A percentile compares a stretch with the other conserved stretches of the same genome.
These are phyloP conservation scores for Drepanosiphum platanoidis DNA, from an alignment of 2,888 invertebrate genomes.

Conservation along the genomic window DNA sequence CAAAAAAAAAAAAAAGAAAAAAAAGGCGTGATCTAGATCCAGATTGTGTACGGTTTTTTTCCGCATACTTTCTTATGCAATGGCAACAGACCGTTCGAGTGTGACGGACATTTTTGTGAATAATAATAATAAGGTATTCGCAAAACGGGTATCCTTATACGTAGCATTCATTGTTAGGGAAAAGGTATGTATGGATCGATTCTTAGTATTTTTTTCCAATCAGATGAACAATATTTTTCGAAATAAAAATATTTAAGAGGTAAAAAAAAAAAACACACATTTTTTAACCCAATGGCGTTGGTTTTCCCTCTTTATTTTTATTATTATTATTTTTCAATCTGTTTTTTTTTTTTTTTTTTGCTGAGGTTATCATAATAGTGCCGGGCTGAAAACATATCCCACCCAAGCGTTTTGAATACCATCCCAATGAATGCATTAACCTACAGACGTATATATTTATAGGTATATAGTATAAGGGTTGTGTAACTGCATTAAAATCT, in stretches of 20 bases:
- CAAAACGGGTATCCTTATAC: constrained; percentile 44
- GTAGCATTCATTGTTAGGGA: constrained; percentile 44
- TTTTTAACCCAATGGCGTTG: constrained; percentile 29
- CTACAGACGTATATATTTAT: background rate
- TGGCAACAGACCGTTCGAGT: constrained; percentile 57
- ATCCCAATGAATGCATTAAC: background rate
- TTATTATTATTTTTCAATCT: background rate
- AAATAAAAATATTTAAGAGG: constrained; percentile 57
- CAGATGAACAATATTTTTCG: constrained; percentile 60
- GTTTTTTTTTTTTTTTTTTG: background rate
- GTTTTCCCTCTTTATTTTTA: background rate
- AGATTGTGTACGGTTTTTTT: constrained; percentile 36
- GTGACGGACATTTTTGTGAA: constrained; percentile 62
- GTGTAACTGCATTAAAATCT: no score
- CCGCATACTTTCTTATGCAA: constrained; percentile 39
- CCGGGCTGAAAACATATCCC: background rate
- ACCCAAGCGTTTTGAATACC: constrained; percentile 28
- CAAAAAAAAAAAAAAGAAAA: constrained; percentile 49
- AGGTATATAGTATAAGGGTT: no score
- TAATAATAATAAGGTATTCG: constrained; percentile 62
- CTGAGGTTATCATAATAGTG: constrained; percentile 12
- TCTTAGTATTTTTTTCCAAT: constrained; percentile 58
- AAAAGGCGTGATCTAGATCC: constrained; percentile 62
- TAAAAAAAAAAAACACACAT: constrained; percentile 42
- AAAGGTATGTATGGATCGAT: constrained; percentile 59